Base-by-base conservation (phyloP, 2,797 vertebrate species). In the Sebastes cheni region DNA sequence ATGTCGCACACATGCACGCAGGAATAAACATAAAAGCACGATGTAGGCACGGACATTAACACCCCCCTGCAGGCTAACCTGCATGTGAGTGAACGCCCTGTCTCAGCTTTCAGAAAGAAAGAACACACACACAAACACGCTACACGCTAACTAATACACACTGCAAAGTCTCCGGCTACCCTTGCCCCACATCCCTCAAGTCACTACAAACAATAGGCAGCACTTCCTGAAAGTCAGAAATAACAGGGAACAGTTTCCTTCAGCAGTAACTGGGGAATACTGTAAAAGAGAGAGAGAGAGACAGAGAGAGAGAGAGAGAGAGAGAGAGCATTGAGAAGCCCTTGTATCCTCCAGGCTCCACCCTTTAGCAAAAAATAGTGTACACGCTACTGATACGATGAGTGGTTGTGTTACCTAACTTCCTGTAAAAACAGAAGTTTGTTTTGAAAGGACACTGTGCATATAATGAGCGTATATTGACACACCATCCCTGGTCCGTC, bases 211-310 rank as follows among this genome's bases (percentile, higher is more conserved):
- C 95, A 95, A 95, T 92, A 77, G 89, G 84, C 84, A 84, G 84
- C 85, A 87, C 90, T 94, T 95, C 94, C 94, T 95, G 92, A 82
- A 85, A 87, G 85, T 88, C 85, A 90, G 81, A 88, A 94, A 95
- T 90, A 93, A 91, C 86, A 87, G 84, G 77, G 83, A 91, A 86
- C 86, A 82, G 83, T 86, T 95, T 94, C 93, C 94, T 91, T 81
- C 79, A 67, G 69, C 78, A 59, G 70, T 66, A 65, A 79, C 25
- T 60, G 36, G 42, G 67, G 72, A 62, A 46, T 29, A 20, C 39
- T 39, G 36, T 39, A 14, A 2, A 2, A 34, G 20, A 12, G 30
- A 61, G 61, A 23, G n/a, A 22, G 29, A 36, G 34, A 34, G 10
- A 34, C 1, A 34, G 34, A 36, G 34, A 34, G 30, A 32, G 36